A percentile compares a stretch with the other conserved stretches of the same genome.
phyloP scores from a whole-genome alignment of 2,797 vertebrate species.

The Chaetodon trifasciatus region DNA sequence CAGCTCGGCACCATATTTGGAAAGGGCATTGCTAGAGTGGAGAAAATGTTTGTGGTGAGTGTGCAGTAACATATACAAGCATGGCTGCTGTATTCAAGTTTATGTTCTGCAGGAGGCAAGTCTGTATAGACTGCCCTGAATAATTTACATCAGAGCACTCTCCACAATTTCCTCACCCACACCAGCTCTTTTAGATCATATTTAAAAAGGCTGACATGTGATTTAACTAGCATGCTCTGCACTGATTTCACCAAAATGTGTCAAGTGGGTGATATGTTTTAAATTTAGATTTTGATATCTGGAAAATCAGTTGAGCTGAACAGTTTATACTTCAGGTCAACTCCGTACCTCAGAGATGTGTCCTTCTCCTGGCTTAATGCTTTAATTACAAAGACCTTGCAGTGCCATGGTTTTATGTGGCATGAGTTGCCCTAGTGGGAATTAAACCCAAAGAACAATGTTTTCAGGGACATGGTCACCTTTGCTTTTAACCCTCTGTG shows the following conservation, averaged over 20 bases:
- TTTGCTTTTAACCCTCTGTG: neutral
- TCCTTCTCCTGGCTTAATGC: neutral
- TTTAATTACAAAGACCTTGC: neutral
- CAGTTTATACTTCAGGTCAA: neutral
- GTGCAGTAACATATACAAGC: neutral
- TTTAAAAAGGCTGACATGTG: neutral
- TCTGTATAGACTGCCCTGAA: constrained; percentile 25
- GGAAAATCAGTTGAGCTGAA: too few species aligned
- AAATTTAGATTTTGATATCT: neutral
- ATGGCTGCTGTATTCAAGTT: neutral
- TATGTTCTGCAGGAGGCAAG: neutral
- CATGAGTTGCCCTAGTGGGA: neutral
- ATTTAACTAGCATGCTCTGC: neutral
- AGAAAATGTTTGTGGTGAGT: constrained; percentile 98
- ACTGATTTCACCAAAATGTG: neutral
- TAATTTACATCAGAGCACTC: constrained; percentile 41
- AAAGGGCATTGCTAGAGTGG: constrained; percentile 95
- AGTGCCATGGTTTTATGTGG: neutral
- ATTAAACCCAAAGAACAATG: neutral
- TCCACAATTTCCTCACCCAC: neutral
- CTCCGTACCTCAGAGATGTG: neutral
- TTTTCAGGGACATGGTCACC: constrained; percentile 2
- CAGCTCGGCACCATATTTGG: constrained; percentile 97
- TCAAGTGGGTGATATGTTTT: neutral
- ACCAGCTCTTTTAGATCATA: constrained; percentile 4